Base-by-base conservation (phyloP, 1,140 invertebrate species). In the Leptinotarsa defecta region DNA sequence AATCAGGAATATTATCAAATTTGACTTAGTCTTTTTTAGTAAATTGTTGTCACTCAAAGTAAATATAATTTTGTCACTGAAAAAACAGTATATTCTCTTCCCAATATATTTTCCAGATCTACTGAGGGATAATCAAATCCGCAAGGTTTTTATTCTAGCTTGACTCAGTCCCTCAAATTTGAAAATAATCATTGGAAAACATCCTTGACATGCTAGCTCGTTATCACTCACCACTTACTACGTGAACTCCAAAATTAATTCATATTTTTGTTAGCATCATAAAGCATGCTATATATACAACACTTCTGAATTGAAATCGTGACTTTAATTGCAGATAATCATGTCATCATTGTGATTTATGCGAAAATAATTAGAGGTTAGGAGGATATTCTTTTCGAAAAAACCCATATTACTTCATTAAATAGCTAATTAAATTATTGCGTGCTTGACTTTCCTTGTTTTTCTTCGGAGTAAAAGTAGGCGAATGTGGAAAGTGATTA, bases 311-410 rank as follows among this genome's bases (percentile, higher is more conserved):
- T 65, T 65, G 15, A 65, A 65, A 65, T 65, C 63, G 63, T 65
- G 63, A 65, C 68, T 49, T 48, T 70, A 70, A 70, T 48, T 52
- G 27, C 8, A 70, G 19, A 22, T 52, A 70, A 70, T 70, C 68
- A 49, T 52, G 19, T 70, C 48, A 48, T 70, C 52, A 70, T 70
- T 70, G 68, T 48, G 43, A 70, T 70, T 48, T 49, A 70, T 70
- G 48, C 48, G 48, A 20, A 52, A 19, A 70, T 70, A 70, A 70
- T 70, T 48, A 15, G 11, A 65, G 63, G 63, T 65, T 65, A 65
- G 17, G 20, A 27, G 24, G 20, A 15, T 19, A 19, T 65, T 15
- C 13, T 65, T 15, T 20, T 15, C 13, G 24, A 65, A 65, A 24
- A 27, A 65, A 27, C 63, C 20, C 63, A 65, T 20, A 65, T 65